Base-by-base conservation (phyloP, 2,113 vertebrate species). In the Gasterosteus aculeatus region DNA sequence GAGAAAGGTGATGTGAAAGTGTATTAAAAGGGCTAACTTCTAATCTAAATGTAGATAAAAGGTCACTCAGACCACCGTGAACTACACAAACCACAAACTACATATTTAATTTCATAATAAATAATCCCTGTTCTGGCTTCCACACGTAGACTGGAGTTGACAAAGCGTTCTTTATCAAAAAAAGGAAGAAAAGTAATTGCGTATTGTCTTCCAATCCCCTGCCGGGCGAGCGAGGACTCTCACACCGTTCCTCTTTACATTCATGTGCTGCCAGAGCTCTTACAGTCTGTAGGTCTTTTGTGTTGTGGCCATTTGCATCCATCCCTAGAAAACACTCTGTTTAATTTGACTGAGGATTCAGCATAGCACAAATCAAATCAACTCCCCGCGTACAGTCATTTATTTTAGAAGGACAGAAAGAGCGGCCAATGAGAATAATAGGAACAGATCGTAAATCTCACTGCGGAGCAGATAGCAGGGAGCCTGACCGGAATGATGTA, bases 331-430 rank as follows among this genome's bases (percentile, higher is more conserved):
- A 90, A 92, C 83, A 77, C 87, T 86, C 78, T 47, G 71, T 89
- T 82, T 92, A 85, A 89, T 92, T 89, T 85, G 78, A 87, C 85
- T 85, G 69, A 85, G 85, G 84, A 87, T 78, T 73, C 80, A 59
- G 77, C 80, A 33, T 81, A 85, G 82, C 80, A 57, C 87, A 86
- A 89, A 87, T 85, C 72, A 89, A 88, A 89, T 89, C 78, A 80
- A 80, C 80, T 85, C 77, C 69, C 80, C 44, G 69, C 64, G 80
- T 76, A 72, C 78, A 71, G 69, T 83, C 79, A 78, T 88, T 90
- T 88, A 87, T 87, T 87, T 81, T 33, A 63, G 75, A 86, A 81
- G 88, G 87, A 84, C 82, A 74, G 66, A 66, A 58, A 61, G 72
- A 79, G 73, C 65, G 42, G 67, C 65, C 78, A 33, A 75, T 83